These are phyloP conservation scores for Valencia hispanica DNA, from an alignment of 2,797 vertebrate species.

Conservation along the genomic window DNA sequence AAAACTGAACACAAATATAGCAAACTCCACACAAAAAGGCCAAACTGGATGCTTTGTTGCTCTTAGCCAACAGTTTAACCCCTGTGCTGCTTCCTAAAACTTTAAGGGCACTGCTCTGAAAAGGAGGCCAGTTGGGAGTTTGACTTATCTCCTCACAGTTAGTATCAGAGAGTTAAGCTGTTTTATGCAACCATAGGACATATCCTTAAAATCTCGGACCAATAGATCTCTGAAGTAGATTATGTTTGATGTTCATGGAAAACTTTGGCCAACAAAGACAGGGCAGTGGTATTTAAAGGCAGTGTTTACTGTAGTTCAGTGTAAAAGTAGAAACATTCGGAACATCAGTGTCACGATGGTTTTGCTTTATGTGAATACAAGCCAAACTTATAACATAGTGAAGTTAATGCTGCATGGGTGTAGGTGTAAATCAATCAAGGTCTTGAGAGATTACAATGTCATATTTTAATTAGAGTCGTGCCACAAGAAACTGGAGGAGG, in stretches of 20 bases:
- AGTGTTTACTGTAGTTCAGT: not conserved
- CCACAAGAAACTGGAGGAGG: not conserved
- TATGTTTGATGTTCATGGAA: not conserved
- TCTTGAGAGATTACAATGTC: not conserved
- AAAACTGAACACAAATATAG: too few species aligned
- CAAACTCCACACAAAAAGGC: too few species aligned
- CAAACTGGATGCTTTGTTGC: too few species aligned
- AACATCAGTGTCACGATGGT: not conserved
- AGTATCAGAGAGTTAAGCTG: not conserved
- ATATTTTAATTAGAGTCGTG: not conserved
- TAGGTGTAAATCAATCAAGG: not conserved
- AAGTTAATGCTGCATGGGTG: not conserved
- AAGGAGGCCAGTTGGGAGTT: too few species aligned
- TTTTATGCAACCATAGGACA: too few species aligned
- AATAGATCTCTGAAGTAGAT: not conserved
- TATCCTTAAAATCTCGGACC: not conserved
- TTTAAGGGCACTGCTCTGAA: too few species aligned
- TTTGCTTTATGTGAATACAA: not conserved
- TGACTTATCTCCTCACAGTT: not conserved
- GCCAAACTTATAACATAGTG: not conserved
- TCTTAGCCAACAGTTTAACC: too few species aligned
- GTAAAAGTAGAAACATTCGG: not conserved
- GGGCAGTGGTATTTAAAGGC: not conserved
- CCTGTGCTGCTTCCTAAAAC: too few species aligned
- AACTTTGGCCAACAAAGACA: not conserved